Evolutionary conservation across 2,888 invertebrate species (phyloP).

Genomic region (Dioctria linearis): DNA sequence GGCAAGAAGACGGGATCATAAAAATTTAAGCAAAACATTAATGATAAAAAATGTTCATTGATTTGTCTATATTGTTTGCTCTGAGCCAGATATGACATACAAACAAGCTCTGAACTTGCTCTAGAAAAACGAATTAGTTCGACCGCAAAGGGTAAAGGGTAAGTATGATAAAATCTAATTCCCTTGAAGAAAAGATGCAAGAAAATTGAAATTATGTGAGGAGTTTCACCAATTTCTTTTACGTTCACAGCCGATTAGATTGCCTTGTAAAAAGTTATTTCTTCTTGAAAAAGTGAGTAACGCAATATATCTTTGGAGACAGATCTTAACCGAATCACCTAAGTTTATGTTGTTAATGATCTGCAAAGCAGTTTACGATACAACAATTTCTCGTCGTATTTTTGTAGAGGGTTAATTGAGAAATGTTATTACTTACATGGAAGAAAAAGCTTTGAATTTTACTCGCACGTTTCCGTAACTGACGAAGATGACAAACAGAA

Average conservation of each 20-base stretch:
- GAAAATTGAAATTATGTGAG: not conserved
- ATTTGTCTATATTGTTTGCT: not conserved
- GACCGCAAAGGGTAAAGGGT: not conserved
- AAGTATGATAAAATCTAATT: not conserved
- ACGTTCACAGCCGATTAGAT: too few species aligned
- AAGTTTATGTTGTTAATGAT: not conserved
- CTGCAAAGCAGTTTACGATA: conserved; percentile 31
- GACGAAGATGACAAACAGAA: not conserved
- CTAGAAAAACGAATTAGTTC: not conserved
- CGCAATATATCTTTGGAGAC: not conserved
- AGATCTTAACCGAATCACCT: conserved; percentile 2
- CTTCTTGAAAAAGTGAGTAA: not conserved
- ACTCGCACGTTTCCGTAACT: not conserved
- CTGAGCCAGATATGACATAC: not conserved
- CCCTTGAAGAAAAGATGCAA: not conserved
- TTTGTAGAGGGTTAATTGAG: conserved; percentile 27
- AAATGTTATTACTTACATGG: conserved; percentile 27
- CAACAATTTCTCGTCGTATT: not conserved
- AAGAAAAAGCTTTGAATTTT: not conserved
- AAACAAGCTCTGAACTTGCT: not conserved
- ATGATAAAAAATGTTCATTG: conserved; percentile 37
- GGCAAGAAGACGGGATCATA: conserved; percentile 1
- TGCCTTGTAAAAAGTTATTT: too few species aligned
- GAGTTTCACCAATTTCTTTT: not conserved
- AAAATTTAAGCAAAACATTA: conserved; percentile 41